Evolutionary conservation across 2,113 vertebrate genomes (phyloP).

Genomic region (Dolichotis patagonum): DNA sequence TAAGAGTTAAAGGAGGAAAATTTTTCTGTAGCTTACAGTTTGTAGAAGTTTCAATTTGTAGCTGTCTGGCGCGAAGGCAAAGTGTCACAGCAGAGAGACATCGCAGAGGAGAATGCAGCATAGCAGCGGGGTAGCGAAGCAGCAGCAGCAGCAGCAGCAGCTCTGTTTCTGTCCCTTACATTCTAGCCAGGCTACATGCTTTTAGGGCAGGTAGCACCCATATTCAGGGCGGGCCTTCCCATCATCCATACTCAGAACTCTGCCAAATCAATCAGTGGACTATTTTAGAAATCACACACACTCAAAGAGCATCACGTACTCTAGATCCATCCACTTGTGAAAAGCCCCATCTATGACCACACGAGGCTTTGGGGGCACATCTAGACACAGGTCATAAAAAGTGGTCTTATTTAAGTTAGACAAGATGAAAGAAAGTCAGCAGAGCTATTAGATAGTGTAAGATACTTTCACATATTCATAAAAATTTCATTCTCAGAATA

Average conservation of each 20-base stretch:
- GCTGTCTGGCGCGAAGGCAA: background rate
- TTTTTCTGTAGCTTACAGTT: background rate
- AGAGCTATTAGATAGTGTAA: background rate
- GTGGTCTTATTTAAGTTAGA: background rate
- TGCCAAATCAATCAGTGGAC: background rate
- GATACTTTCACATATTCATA: background rate
- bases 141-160: background rate
- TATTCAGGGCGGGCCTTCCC: background rate
- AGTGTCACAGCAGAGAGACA: background rate
- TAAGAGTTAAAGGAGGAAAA: background rate
- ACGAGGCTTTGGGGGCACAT: background rate
- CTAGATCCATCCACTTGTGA: background rate
- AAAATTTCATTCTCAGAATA: background rate
- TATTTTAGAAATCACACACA: background rate
- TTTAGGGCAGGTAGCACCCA: background rate
- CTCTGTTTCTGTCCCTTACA: background rate
- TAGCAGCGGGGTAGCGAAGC: background rate
- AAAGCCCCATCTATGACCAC: background rate
- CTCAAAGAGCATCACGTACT: background rate
- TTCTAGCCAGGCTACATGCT: background rate
- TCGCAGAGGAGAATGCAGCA: background rate
- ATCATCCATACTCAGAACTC: background rate
- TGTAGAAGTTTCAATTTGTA: background rate
- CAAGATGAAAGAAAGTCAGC: background rate
- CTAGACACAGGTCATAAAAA: background rate